Percentiles rank a stretch among this genome's conserved stretches.
Evolutionary conservation across 2,888 invertebrate genomes (phyloP).

Genomic region (Protodeltote pygarga): DNA sequence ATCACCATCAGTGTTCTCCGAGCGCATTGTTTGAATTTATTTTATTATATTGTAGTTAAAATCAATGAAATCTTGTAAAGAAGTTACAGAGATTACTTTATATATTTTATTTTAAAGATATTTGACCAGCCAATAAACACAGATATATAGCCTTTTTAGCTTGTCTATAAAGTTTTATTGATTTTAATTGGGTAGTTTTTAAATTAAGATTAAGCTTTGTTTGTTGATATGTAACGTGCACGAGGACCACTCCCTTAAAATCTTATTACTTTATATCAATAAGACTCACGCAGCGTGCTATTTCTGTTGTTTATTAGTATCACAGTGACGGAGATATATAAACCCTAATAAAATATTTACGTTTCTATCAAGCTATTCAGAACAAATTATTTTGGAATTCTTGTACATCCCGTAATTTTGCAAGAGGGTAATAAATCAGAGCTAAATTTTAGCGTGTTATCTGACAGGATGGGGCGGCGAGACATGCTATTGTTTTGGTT

Average conservation of each 20-base stretch:
- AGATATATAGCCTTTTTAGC: no score
- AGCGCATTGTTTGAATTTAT: no score
- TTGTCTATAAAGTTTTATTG: no score
- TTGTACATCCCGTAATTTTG: constrained; percentile 26
- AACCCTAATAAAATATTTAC: constrained; percentile 33
- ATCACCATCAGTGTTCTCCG: constrained; percentile 13
- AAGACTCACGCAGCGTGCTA: constrained; percentile 3
- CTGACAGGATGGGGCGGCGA: constrained; percentile 17
- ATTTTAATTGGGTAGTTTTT: no score
- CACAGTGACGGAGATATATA: constrained; percentile 8
- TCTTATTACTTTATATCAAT: constrained; percentile 16
- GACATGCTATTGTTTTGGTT: constrained; percentile 53
- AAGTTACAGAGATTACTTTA: no score
- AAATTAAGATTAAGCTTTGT: no score
- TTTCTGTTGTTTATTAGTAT: constrained; percentile 13
- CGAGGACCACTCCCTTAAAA: no score
- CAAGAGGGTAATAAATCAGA: constrained; percentile 45
- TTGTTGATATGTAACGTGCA: no score
- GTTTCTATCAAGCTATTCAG: constrained; percentile 26
- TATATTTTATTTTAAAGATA: no score
- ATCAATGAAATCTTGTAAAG: no score
- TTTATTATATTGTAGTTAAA: no score
- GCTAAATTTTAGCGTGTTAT: constrained; percentile 35
- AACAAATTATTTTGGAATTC: constrained; percentile 33
- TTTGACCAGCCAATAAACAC: no score